phyloP scores from a whole-genome alignment of 2,113 vertebrate species.

The Calonectris borealis region DNA sequence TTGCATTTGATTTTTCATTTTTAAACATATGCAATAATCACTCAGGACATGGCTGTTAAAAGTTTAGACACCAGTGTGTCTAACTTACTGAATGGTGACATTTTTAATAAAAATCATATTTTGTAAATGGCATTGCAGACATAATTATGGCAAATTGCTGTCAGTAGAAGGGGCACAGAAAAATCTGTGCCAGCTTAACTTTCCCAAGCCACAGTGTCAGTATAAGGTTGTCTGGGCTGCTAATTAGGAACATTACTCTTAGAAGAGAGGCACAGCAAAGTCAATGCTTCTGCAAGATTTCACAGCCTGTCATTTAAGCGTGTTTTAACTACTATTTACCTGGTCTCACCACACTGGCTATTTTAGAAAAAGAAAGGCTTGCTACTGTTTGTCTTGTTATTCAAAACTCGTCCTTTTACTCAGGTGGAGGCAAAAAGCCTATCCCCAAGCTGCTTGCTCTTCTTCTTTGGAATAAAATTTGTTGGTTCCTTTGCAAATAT shows the following conservation, averaged over 20 bases:
- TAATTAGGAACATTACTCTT: background rate
- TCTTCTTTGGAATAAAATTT: background rate
- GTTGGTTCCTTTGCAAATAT: background rate
- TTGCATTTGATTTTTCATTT: background rate
- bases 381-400: background rate
- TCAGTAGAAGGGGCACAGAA: background rate
- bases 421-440: background rate
- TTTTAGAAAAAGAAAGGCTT: background rate
- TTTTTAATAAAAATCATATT: background rate
- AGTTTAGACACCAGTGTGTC: background rate
- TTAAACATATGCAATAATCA: background rate
- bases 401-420: background rate
- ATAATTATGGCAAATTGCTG: background rate
- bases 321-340: background rate
- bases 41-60: background rate
- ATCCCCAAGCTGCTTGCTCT: background rate
- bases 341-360: background rate
- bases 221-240: background rate
- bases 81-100: background rate
- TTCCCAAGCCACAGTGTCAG: background rate
- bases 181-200: background rate
- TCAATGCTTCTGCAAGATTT: background rate
- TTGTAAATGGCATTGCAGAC: background rate
- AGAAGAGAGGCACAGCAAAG: background rate
- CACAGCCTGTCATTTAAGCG: background rate